Evolutionary conservation across 2,888 invertebrate species (phyloP).

Genomic region (Stenoptilia bipunctidactyla): DNA sequence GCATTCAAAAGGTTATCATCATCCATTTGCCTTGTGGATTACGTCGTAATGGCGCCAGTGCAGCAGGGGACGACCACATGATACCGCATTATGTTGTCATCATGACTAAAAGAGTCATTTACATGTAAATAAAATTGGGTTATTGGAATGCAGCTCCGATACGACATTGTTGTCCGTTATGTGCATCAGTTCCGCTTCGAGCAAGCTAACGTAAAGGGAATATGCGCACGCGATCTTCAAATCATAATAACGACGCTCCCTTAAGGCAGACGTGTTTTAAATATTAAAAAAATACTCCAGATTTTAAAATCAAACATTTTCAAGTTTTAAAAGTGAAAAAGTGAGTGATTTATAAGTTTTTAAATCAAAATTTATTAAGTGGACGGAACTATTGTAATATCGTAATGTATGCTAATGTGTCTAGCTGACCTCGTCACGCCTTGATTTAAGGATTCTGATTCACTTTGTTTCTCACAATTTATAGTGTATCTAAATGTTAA

Average conservation of each 20-base stretch:
- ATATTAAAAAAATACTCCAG: slow-evolving; percentile 2
- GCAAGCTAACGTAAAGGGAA: slow-evolving; percentile 42
- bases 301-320: slow-evolving; percentile 16
- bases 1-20: no score
- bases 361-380: slow-evolving; percentile 21
- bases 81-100: slow-evolving; percentile 20
- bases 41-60: no score
- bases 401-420: slow-evolving; percentile 49
- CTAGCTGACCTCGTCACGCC: slow-evolving; percentile 50
- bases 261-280: slow-evolving; percentile 41
- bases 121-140: slow-evolving; percentile 34
- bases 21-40: no score
- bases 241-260: slow-evolving; percentile 32
- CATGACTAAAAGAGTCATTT: slow-evolving; percentile 24
- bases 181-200: slow-evolving; percentile 40
- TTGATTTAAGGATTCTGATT: slow-evolving; percentile 51
- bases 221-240: slow-evolving; percentile 36
- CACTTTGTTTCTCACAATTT: slow-evolving; percentile 59
- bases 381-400: slow-evolving; percentile 29
- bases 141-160: slow-evolving; percentile 30
- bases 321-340: slow-evolving; percentile 21
- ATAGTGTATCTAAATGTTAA: slow-evolving; percentile 59
- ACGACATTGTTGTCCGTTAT: slow-evolving; percentile 39
- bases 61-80: background rate
- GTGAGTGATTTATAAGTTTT: slow-evolving; percentile 25